Evolutionary conservation across 2,113 vertebrate species (phyloP).

Genomic region (Passerina amoena): DNA sequence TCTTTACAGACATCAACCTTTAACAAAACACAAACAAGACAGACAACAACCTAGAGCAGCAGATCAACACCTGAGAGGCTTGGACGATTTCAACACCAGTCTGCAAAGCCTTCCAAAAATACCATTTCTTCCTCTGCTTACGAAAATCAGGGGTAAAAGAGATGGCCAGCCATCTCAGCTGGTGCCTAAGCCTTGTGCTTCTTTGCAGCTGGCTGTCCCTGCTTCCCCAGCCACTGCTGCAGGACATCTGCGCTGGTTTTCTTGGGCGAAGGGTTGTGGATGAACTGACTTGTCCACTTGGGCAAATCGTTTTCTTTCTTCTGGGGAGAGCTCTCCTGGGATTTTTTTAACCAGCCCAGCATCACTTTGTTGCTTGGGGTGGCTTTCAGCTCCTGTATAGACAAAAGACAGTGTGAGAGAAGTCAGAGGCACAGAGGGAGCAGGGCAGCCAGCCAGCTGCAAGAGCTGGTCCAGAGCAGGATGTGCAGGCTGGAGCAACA

Average conservation of each 20-base stretch:
- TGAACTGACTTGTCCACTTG: conserved; percentile 68
- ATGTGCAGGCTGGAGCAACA: background rate
- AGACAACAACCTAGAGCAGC: background rate
- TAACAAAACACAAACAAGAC: background rate
- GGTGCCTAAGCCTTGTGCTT: conserved; percentile 62
- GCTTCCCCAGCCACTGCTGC: conserved; percentile 72
- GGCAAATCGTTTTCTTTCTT: conserved; percentile 73
- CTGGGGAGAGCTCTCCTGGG: conserved; percentile 64
- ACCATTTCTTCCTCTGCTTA: background rate
- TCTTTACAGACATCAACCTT: background rate
- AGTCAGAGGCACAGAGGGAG: background rate
- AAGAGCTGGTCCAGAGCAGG: background rate
- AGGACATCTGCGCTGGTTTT: conserved; percentile 51
- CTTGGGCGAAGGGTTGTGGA: conserved; percentile 38
- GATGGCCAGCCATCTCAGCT: background rate
- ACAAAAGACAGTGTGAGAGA: background rate
- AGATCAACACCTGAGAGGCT: background rate
- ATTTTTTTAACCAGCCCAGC: conserved; percentile 84
- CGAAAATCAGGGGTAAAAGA: background rate
- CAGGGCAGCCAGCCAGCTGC: background rate
- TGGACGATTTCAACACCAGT: background rate
- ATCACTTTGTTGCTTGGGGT: conserved; percentile 83
- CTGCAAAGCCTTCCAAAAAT: background rate
- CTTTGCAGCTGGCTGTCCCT: conserved; percentile 66
- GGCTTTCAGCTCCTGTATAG: conserved; percentile 72